Percentiles rank a stretch among this genome's conserved stretches.
phyloP scores from a whole-genome alignment of 2,113 vertebrate species.

The Pterophyllum scalare region DNA sequence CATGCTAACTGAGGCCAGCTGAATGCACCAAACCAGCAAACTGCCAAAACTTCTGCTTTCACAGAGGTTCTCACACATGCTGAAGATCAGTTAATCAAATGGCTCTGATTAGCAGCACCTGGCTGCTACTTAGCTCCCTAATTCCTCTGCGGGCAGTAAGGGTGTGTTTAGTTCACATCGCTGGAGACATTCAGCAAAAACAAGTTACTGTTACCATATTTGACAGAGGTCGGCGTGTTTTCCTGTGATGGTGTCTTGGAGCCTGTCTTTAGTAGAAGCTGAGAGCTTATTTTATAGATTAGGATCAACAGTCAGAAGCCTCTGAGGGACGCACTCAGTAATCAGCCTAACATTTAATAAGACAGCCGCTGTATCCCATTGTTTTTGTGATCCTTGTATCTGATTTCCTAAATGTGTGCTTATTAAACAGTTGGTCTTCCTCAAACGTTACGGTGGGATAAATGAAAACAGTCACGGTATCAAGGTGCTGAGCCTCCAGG shows the following conservation, averaged over 20 bases:
- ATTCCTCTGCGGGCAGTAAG: not conserved
- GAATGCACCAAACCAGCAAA: not conserved
- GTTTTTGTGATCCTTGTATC: not conserved
- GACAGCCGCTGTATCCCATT: not conserved
- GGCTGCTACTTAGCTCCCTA: not conserved
- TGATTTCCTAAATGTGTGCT: not conserved
- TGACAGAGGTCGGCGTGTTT: rapidly evolving
- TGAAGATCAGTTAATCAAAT: no score
- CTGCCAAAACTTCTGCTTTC: not conserved
- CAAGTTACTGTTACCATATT: not conserved
- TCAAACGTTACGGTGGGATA: not conserved
- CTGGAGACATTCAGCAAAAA: not conserved
- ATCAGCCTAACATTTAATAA: not conserved
- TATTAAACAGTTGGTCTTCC: not conserved
- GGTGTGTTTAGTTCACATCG: not conserved
- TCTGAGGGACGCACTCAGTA: not conserved
- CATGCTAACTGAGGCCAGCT: not conserved
- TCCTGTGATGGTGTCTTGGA: not conserved
- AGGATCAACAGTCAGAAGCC: not conserved
- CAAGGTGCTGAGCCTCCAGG: not conserved
- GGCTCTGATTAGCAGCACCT: not conserved
- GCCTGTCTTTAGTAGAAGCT: not conserved
- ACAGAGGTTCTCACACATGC: no score
- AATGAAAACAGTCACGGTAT: not conserved
- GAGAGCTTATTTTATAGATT: not conserved